Percentiles rank a stretch among this genome's conserved stretches.
These are phyloP conservation scores for Sebastolobus alascanus DNA, from an alignment of 2,797 vertebrate genomes.

Conservation along the genomic window DNA sequence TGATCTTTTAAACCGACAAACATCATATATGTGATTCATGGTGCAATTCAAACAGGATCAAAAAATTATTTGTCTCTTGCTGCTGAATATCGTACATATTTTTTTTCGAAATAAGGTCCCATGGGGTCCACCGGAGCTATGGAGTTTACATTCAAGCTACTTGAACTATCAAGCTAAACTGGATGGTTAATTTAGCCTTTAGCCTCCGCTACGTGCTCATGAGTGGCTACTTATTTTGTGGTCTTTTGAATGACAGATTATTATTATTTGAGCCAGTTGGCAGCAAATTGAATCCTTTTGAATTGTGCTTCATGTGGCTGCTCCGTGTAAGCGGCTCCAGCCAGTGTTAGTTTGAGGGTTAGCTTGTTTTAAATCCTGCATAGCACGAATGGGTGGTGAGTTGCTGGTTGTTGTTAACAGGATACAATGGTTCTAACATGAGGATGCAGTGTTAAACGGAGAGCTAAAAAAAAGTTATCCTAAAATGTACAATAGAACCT, in stretches of 20 bases:
- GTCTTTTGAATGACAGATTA: background rate
- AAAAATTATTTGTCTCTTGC: too few species aligned
- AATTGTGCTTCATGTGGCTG: background rate
- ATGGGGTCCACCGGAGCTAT: background rate
- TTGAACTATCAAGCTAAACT: background rate
- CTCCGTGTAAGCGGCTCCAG: background rate
- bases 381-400: background rate
- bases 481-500: background rate
- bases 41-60: too few species aligned
- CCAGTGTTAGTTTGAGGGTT: background rate
- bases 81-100: too few species aligned
- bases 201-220: background rate
- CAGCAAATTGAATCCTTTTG: background rate
- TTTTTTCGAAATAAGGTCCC: too few species aligned
- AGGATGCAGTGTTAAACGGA: background rate
- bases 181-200: background rate
- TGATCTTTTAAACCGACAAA: too few species aligned
- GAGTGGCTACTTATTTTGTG: background rate
- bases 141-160: background rate
- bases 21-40: too few species aligned
- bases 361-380: background rate
- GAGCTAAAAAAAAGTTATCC: background rate
- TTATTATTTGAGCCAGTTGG: background rate
- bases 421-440: background rate
- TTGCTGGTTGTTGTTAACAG: background rate